phyloP scores from a whole-genome alignment of 2,888 invertebrate species.

The Priocnemis perturbator region DNA sequence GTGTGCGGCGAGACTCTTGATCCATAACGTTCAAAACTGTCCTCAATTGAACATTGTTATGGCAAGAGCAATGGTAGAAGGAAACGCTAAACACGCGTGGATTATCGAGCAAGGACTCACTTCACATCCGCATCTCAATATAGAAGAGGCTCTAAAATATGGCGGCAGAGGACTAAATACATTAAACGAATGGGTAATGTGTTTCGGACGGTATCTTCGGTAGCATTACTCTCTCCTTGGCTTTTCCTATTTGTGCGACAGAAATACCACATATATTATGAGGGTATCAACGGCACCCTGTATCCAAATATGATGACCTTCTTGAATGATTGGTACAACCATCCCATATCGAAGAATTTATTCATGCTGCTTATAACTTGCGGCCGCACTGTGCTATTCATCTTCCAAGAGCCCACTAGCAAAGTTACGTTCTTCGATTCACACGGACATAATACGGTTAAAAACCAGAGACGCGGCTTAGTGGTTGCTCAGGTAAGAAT shows the following conservation, averaged over 20 bases:
- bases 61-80: slow-evolving; percentile 78
- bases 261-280: slow-evolving; percentile 76
- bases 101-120: slow-evolving; percentile 63
- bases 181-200: slow-evolving; percentile 71
- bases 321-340: slow-evolving; percentile 74
- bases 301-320: slow-evolving; percentile 73
- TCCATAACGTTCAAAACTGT: slow-evolving; percentile 56
- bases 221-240: too few species aligned
- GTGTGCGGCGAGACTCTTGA: slow-evolving; percentile 50
- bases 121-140: slow-evolving; percentile 67
- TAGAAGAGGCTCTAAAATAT: slow-evolving; percentile 73
- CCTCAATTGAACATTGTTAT: slow-evolving; percentile 75
- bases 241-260: slow-evolving; percentile 48
- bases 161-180: slow-evolving; percentile 62
- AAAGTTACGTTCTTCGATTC: slow-evolving; percentile 77
- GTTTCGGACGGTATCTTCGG: not conserved
- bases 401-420: slow-evolving; percentile 75
- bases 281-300: slow-evolving; percentile 73
- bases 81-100: slow-evolving; percentile 77
- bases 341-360: slow-evolving; percentile 71
- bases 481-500: slow-evolving; percentile 75
- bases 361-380: slow-evolving; percentile 77
- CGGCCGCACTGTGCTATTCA: slow-evolving; percentile 76
- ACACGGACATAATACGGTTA: slow-evolving; percentile 69
- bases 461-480: slow-evolving; percentile 75